Evolutionary conservation across 2,113 vertebrate genomes (phyloP).

Genomic region (Brachyhypopomus gauderio): DNA sequence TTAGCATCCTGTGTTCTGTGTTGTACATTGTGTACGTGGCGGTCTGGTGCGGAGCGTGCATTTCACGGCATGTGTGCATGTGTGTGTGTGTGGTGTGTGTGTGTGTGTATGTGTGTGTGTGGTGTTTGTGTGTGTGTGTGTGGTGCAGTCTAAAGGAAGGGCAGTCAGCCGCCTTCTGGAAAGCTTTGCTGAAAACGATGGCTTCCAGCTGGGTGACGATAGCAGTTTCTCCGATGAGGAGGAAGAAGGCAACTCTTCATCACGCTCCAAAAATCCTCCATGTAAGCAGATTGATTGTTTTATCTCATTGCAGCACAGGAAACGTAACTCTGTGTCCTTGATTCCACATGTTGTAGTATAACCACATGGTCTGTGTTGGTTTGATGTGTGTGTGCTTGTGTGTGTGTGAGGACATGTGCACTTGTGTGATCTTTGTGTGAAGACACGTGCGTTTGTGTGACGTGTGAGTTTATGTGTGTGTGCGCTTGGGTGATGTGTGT

Average conservation of each 20-base stretch:
- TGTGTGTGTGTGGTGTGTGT: constrained; percentile 21
- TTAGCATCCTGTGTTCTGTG: constrained; percentile 28
- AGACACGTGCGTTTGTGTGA: too few species aligned
- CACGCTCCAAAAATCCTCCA: constrained; percentile 59
- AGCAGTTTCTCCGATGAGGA: constrained; percentile 94
- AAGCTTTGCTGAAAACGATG: constrained; percentile 88
- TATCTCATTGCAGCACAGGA: too few species aligned
- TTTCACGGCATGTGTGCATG: background rate
- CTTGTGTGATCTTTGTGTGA: background rate
- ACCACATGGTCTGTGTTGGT: background rate
- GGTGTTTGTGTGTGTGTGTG: constrained; percentile 47
- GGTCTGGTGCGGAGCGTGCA: background rate
- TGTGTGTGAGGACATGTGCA: background rate
- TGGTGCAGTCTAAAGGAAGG: constrained; percentile 80
- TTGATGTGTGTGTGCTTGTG: background rate
- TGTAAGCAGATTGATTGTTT: constrained; percentile 46
- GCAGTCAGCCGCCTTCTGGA: constrained; percentile 91
- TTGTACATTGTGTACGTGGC: constrained; percentile 28
- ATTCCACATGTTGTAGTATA: background rate
- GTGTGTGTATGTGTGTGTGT: constrained; percentile 37
- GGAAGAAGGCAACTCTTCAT: constrained; percentile 62
- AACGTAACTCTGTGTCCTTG: background rate
- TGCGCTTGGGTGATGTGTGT: background rate
- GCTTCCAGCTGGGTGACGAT: constrained; percentile 86
- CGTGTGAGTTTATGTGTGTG: too few species aligned